Base-by-base conservation (phyloP, 2,888 invertebrate genomes). In the Cheilosia scutellata region DNA sequence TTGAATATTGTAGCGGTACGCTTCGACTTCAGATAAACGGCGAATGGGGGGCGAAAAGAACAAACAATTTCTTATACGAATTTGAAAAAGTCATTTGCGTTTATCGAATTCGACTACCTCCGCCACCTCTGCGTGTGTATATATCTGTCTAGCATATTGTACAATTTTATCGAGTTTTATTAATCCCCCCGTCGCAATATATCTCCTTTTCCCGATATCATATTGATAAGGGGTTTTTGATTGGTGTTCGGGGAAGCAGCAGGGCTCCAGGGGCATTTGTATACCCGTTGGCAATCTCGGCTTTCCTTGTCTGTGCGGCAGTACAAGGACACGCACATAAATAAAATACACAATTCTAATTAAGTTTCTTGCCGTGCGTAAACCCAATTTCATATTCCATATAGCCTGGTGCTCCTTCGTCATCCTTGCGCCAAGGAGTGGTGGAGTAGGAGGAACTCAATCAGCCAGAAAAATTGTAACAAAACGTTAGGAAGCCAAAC, bases 331-430 rank as follows among this genome's bases (percentile, higher is more conserved):
- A 75, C 58, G 58, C 57, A 65, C 40, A 66, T 42, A 65, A 68
- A 76, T 72, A 76, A 86, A 86, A 82, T 86, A 77, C 77, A 82
- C 72, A 68, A 72, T 82, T 86, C 82, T 86, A 86, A 86, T 86
- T 86, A 86, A 82, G 76, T 86, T 82, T 63, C 82, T 82, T 86
- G 86, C 77, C 86, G 82, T 86, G 82, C 86, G 82, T 86, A 72
- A 80, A 68, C 86, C 72, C 77, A 86, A 86, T 86, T 86, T 82
- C 68, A 86, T 82, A 86, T 82, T 86, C 75, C 60, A 65, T 66
- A 47, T 66, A 47, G 55, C 53, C 20, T 3, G 4, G 11, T 9
- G 11, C 27, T 33, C 20, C 7, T 3, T 11, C 44, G 44, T 44
- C 44, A 16, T 6, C n/a, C 5, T 16, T n/a, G n/a, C n/a, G 13